Percentiles rank a stretch among this genome's conserved stretches.
Evolutionary conservation across 1,140 invertebrate species (phyloP).

Genomic region (Drosophila setifemur): DNA sequence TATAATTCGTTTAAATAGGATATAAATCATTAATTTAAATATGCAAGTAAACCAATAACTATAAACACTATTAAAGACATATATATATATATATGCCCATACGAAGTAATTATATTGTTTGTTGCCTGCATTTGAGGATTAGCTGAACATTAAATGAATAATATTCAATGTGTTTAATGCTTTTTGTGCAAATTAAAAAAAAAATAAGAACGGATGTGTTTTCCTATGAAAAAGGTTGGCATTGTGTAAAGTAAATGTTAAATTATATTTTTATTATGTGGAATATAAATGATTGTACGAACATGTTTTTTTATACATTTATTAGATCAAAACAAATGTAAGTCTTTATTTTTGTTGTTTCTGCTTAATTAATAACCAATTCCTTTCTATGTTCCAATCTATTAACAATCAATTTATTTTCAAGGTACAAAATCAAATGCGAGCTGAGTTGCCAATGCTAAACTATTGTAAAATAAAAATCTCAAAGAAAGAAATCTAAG

Average conservation of each 20-base stretch:
- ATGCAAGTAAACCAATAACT: constrained; percentile 16
- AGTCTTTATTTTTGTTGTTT: too few relatives aligned
- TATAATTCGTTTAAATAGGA: constrained; percentile 2
- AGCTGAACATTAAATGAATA: constrained; percentile 51
- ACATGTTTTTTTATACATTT: neutral
- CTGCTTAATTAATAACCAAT: too few relatives aligned
- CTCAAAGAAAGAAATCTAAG: constrained; percentile 34
- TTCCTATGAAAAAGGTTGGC: constrained; percentile 31
- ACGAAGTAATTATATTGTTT: constrained; percentile 60
- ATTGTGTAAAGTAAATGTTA: constrained; percentile 38
- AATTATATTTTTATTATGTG: constrained; percentile 16
- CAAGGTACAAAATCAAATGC: neutral
- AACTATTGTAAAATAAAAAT: constrained; percentile 73
- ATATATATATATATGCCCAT: constrained; percentile 9
- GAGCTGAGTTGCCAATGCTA: constrained; percentile 24
- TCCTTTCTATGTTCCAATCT: too few relatives aligned
- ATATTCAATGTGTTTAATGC: constrained; percentile 26
- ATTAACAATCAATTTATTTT: too few relatives aligned
- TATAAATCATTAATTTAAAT: neutral
- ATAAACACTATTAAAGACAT: constrained; percentile 1
- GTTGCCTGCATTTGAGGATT: constrained; percentile 62
- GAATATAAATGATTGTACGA: neutral
- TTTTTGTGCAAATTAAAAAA: constrained; percentile 28
- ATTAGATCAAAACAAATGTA: too few relatives aligned
- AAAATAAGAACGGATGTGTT: constrained; percentile 31